Conservation (phyloP, 1,140 invertebrate genomes). For the Caerostris darwini region DNA sequence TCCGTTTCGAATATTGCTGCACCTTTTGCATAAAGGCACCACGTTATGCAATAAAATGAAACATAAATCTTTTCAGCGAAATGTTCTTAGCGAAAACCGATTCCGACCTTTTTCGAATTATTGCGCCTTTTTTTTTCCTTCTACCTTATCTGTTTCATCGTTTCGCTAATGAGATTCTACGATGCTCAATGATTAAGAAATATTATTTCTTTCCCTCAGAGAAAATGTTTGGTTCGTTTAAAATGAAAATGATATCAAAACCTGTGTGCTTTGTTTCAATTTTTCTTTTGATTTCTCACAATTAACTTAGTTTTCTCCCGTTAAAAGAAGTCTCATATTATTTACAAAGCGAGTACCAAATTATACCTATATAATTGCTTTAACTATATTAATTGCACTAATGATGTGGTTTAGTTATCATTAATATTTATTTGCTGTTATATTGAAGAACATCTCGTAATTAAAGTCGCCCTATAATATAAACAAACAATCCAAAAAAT, state of each 20-base stretch:
- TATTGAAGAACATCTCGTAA: no score
- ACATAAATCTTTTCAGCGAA: slow-evolving; percentile 26
- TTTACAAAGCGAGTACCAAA: no score
- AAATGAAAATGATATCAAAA: not conserved
- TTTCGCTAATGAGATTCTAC: not conserved
- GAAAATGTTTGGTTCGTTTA: not conserved
- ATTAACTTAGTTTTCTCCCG: no score
- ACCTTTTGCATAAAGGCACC: not conserved
- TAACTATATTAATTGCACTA: no score
- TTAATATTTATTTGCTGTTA: no score
- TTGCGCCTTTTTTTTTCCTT: not conserved
- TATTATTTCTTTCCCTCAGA: not conserved
- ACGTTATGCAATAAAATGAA: not conserved
- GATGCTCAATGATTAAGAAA: not conserved
- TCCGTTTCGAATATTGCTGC: not conserved
- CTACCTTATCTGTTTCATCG: no score
- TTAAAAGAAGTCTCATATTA: no score
- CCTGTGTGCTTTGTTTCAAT: not conserved
- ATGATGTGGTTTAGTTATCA: no score
- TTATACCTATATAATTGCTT: no score
- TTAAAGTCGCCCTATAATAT: no score
- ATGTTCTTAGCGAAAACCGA: not conserved
- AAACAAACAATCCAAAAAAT: no score
- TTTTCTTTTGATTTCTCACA: no score
- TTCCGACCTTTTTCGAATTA: not conserved